Evolutionary conservation across 1,140 invertebrate genomes (phyloP), one percentile per base, ranked within the genome.

Genomic region (Trichogramma pretiosum): DNA sequence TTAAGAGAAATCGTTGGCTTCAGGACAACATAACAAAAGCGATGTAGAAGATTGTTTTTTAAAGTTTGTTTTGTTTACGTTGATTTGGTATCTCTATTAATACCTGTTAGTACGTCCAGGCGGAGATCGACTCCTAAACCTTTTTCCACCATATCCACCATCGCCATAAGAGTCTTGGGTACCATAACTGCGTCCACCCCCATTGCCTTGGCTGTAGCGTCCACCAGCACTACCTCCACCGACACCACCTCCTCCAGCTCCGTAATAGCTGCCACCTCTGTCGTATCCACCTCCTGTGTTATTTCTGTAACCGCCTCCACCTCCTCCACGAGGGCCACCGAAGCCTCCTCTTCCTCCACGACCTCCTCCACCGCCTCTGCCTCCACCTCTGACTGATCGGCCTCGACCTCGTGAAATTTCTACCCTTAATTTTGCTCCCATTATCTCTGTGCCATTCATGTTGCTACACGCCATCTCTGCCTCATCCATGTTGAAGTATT

Each of bases 401-500:
- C 77, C 74, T 46, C 82, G 77, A 45, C 84, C 85, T 50, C 85
- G 78, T 24, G 84, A 87, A 54, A 90, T 82, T 73, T 91, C 87
- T 43, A 91, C 87, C 59, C 85, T 77, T 44, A 89, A 73, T 58
- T 86, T 87, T 48, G 83, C 83, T 50, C 87, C 87, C 70, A 86
- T 70, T 53, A 88, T 76, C 59, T 85, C 85, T 50, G 82, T 81
- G 49, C 93, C 93, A 73, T 98, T 94, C 61, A 97, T 77, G 56
- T 81, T 87, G 67, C 85, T 85, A 65, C 90, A 92, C 26, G 93
- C 92, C 67, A 93, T 84, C 67, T 94, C 89, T 22, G 94, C 94
- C 75, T 98, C 93, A 62, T 89, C 83, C 60, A 83, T 79, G 68
- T 93, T 93, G 72, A 93, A 87, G 77, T 96, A 99, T 74, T 98